Percentiles rank a stretch among this genome's conserved stretches.
These are phyloP conservation scores for Aplidium turbinatum DNA, from an alignment of 23 tunicate species.

Conservation along the genomic window DNA sequence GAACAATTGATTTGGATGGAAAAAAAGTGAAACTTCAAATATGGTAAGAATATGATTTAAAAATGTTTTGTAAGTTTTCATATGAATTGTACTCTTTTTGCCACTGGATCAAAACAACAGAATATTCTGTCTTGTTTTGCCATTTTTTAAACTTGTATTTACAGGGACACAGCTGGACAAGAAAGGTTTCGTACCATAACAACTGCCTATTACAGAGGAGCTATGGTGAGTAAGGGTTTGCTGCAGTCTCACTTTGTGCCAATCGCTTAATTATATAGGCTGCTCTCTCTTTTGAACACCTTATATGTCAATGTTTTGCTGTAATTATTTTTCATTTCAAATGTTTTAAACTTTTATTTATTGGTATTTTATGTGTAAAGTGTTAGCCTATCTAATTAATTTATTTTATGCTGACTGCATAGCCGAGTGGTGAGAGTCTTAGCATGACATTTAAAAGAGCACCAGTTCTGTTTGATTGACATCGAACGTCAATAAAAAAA, in stretches of 20 bases:
- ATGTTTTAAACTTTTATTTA: too few relatives aligned
- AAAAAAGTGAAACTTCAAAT: constrained; percentile 94
- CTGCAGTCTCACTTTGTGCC: neutral
- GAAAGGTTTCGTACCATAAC: constrained; percentile 97
- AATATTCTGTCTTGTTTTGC: neutral
- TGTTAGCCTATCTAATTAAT: too few relatives aligned
- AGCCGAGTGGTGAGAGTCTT: too few relatives aligned
- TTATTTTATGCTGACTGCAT: too few relatives aligned
- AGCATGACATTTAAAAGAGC: too few relatives aligned
- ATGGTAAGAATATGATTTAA: constrained; percentile 49
- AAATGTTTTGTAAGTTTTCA: neutral
- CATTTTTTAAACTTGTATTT: constrained; percentile 3
- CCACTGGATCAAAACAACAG: neutral
- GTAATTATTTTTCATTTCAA: too few relatives aligned
- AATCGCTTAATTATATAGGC: neutral
- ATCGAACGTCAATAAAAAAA: too few relatives aligned
- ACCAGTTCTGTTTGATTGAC: too few relatives aligned
- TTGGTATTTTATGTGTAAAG: too few relatives aligned
- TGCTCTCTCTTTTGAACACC: too few relatives aligned
- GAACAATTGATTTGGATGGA: constrained; percentile 95
- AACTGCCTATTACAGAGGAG: constrained; percentile 99
- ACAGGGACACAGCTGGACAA: constrained; percentile 99
- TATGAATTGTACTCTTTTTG: neutral
- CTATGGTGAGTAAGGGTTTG: constrained; percentile 61
- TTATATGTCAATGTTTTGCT: too few relatives aligned